Conservation (phyloP, 2,797 vertebrate genomes). For the Caiman crocodilus region DNA sequence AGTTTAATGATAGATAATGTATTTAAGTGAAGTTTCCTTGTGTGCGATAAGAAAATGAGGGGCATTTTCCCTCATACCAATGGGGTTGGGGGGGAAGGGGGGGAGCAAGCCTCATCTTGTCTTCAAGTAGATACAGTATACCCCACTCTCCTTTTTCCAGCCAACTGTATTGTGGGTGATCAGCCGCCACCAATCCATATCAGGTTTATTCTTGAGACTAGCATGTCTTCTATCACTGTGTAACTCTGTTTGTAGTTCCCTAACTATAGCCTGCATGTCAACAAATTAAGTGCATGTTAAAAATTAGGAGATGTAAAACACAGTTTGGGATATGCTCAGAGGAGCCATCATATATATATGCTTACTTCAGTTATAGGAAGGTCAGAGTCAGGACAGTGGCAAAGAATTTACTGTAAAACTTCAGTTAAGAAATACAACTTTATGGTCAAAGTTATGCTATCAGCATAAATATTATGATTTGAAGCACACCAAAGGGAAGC, state of each 20-base stretch:
- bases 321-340: fast-evolving
- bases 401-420: fast-evolving
- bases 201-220: fast-evolving
- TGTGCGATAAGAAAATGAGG: too few relatives aligned
- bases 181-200: neutral
- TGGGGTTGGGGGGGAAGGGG: too few relatives aligned
- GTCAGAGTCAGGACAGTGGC: fast-evolving
- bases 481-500: neutral
- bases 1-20: too few relatives aligned
- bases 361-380: neutral
- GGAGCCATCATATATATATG: fast-evolving
- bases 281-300: fast-evolving
- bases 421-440: neutral
- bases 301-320: fast-evolving
- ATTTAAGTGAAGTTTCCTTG: too few relatives aligned
- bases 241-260: neutral
- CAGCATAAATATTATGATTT: fast-evolving
- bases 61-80: too few relatives aligned
- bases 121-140: neutral
- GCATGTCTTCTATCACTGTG: fast-evolving
- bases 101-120: too few relatives aligned
- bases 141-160: neutral
- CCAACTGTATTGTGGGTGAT: neutral
- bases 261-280: neutral
- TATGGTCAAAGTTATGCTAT: neutral